Conservation (phyloP, 2,113 vertebrate genomes). For the Scomber colias region DNA sequence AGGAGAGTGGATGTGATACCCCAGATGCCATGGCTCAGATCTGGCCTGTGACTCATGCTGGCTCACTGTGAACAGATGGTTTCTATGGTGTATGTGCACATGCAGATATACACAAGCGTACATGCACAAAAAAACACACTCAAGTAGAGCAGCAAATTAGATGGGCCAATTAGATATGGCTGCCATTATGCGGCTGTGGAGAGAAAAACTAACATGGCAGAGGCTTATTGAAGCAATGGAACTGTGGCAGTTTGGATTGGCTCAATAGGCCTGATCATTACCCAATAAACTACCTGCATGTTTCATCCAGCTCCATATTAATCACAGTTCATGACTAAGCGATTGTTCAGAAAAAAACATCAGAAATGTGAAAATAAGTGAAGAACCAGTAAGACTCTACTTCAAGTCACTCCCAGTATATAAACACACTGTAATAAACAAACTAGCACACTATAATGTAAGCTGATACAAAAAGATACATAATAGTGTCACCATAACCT, state of each 20-base stretch:
- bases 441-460: too few species aligned
- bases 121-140: not conserved
- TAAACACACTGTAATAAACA: too few species aligned
- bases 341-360: conserved; percentile 22
- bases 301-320: conserved; percentile 47
- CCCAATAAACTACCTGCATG: conserved; percentile 44
- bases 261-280: conserved; percentile 47
- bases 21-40: conserved; percentile 78
- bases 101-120: conserved; percentile 26
- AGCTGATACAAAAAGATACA: too few species aligned
- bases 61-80: conserved; percentile 81
- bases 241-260: conserved; percentile 41
- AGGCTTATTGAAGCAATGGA: conserved; percentile 34
- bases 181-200: conserved; percentile 61
- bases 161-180: conserved; percentile 75
- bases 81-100: conserved; percentile 64
- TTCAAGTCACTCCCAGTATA: too few species aligned
- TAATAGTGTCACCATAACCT: too few species aligned
- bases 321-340: conserved; percentile 47
- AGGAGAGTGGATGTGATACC: conserved; percentile 62
- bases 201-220: conserved; percentile 68
- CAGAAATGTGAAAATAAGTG: not conserved
- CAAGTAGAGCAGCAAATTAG: conserved; percentile 60
- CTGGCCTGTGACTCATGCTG: conserved; percentile 76
- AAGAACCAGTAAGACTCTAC: too few species aligned